phyloP scores from a whole-genome alignment of 1,140 invertebrate genomes.

The Danaus melanippus region DNA sequence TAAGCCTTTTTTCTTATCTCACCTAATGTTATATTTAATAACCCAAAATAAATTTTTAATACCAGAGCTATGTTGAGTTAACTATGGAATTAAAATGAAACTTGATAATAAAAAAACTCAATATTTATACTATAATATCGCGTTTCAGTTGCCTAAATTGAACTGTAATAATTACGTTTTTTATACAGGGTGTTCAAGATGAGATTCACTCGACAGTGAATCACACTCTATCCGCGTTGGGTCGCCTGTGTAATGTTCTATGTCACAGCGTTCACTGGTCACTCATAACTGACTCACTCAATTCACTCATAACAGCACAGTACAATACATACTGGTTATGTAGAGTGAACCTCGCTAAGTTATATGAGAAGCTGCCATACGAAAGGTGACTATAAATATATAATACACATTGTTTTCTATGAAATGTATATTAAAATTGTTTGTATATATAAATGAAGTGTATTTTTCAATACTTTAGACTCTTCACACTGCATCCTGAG shows the following conservation, averaged over 20 bases:
- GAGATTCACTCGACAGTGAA: conserved; percentile 79
- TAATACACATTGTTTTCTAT: conserved; percentile 5
- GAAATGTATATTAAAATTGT: no score
- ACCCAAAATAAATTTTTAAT: no score
- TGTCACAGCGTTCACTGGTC: conserved; percentile 73
- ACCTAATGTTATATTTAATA: no score
- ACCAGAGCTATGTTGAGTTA: no score
- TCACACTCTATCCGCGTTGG: conserved; percentile 75
- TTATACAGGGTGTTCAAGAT: conserved; percentile 76
- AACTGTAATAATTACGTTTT: no score
- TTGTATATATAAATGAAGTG: not conserved
- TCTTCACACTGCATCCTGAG: conserved; percentile 53
- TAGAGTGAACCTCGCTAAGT: conserved; percentile 76
- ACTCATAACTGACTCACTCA: conserved; percentile 72
- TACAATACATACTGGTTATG: conserved; percentile 90
- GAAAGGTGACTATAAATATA: conserved; percentile 41
- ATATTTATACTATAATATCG: no score
- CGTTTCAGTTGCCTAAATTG: no score
- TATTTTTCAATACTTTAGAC: conserved; percentile 30
- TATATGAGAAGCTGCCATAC: conserved; percentile 59
- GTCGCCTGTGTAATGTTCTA: conserved; percentile 75
- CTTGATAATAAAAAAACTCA: no score
- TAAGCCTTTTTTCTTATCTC: no score
- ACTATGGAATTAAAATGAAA: no score
- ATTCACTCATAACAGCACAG: conserved; percentile 76